Conservation (phyloP, 2,113 vertebrate species). For the Corythornis madagascariensis region DNA sequence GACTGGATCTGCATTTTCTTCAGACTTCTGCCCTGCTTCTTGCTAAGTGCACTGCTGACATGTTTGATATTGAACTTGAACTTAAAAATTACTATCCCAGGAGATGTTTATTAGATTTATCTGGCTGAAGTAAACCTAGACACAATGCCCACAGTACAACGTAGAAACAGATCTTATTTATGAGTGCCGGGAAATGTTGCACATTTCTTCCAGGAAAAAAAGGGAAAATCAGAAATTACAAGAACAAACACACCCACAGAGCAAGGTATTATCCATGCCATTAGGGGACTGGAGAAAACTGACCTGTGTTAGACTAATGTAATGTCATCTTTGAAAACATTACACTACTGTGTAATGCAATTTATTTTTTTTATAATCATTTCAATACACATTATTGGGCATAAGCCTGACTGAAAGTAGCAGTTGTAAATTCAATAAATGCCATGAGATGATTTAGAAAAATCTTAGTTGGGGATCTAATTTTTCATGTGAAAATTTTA, state of each 20-base stretch:
- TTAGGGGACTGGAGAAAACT: constrained; percentile 60
- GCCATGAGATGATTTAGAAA: neutral
- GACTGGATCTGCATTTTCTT: constrained; percentile 64
- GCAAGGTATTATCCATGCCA: constrained; percentile 51
- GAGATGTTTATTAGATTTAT: constrained; percentile 76
- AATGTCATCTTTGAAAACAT: constrained; percentile 70
- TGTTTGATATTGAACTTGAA: constrained; percentile 72
- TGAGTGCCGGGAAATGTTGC: constrained; percentile 70
- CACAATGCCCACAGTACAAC: constrained; percentile 28
- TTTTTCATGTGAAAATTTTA: neutral
- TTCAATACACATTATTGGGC: constrained; percentile 69
- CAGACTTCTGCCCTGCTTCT: constrained; percentile 51
- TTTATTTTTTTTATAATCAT: constrained; percentile 69
- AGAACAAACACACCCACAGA: constrained; percentile 59
- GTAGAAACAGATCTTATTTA: constrained; percentile 70
- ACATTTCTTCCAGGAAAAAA: constrained; percentile 72
- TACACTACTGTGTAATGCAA: constrained; percentile 55
- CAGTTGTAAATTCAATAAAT: constrained; percentile 37
- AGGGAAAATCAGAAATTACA: constrained; percentile 55
- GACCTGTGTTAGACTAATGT: constrained; percentile 60
- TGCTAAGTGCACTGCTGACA: constrained; percentile 70
- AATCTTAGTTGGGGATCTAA: neutral
- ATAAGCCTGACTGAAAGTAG: constrained; percentile 57
- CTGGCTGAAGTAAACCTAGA: constrained; percentile 66
- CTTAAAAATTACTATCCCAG: constrained; percentile 68